A percentile compares a stretch with the other conserved stretches of the same genome.
Evolutionary conservation across 2,113 vertebrate species (phyloP).

Genomic region (Eulemur macaco): DNA sequence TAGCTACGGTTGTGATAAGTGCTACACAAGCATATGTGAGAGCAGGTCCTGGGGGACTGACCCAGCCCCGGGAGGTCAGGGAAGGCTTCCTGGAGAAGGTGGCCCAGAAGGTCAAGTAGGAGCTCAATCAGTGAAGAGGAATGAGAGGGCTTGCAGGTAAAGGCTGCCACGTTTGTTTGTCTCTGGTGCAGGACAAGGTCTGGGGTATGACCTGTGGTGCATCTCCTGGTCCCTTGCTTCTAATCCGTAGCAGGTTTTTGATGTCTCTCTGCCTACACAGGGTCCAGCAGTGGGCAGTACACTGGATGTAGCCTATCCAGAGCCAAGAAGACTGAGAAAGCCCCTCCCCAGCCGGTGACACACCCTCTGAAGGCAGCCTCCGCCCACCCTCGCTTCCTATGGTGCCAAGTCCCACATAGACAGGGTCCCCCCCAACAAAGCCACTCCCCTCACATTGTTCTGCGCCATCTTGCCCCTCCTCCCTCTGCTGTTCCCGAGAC

Average conservation of each 20-base stretch:
- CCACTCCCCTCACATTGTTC: fast-evolving
- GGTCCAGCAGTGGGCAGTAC: not conserved
- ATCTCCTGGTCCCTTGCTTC: not conserved
- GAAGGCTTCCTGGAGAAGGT: slow-evolving; percentile 2
- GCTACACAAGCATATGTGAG: no score
- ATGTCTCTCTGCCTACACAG: not conserved
- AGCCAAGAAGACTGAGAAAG: not conserved
- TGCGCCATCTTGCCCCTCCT: not conserved
- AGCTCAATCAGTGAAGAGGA: not conserved
- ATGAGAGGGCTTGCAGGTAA: not conserved
- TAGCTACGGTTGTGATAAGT: not conserved
- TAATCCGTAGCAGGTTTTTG: fast-evolving
- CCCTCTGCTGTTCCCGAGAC: not conserved
- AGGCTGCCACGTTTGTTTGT: not conserved
- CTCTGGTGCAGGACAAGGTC: not conserved
- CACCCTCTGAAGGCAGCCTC: not conserved
- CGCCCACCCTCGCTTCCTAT: not conserved
- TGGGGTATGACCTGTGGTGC: no score
- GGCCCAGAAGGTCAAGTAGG: not conserved
- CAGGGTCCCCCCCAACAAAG: not conserved
- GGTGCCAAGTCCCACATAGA: not conserved
- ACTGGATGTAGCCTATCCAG: not conserved
- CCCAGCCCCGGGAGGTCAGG: not conserved
- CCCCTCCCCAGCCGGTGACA: not conserved
- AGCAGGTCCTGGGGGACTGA: not conserved